phyloP scores from a whole-genome alignment of 2,113 vertebrate species.

The Hydropotes inermis region DNA sequence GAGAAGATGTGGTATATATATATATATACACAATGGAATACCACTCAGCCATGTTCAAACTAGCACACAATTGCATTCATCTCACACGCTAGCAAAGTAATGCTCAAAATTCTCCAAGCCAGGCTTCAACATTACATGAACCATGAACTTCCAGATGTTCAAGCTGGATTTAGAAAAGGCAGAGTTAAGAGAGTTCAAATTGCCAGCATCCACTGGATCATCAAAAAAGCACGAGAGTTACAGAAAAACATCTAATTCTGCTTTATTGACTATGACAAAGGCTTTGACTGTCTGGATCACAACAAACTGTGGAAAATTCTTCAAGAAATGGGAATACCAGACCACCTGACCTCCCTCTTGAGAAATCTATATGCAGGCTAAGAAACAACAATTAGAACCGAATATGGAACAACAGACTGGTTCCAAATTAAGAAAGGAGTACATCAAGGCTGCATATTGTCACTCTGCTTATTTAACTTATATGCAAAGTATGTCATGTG shows the following conservation, averaged over 20 bases:
- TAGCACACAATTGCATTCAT: not conserved
- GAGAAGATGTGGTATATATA: not conserved
- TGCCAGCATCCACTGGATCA: not conserved
- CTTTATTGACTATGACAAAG: not conserved
- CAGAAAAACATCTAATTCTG: not conserved
- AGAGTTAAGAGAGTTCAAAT: not conserved
- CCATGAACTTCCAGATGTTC: not conserved
- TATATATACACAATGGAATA: not conserved
- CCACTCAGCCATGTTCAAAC: not conserved
- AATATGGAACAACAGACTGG: not conserved
- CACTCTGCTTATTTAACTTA: not conserved
- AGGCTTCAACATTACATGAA: not conserved
- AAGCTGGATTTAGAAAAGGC: not conserved
- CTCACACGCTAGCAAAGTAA: not conserved
- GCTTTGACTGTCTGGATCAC: not conserved
- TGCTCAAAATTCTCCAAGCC: not conserved
- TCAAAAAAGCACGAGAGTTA: fast-evolving
- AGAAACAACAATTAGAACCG: not conserved
- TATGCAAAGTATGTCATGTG: not conserved
- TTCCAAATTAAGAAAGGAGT: not conserved
- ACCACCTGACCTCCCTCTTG: not conserved
- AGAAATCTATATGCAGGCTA: not conserved
- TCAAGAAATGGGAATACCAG: not conserved
- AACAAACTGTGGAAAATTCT: not conserved
- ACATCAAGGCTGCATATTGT: not conserved